Evolutionary conservation across 2,797 vertebrate genomes (phyloP).

Genomic region (Malacoctenus gilli): DNA sequence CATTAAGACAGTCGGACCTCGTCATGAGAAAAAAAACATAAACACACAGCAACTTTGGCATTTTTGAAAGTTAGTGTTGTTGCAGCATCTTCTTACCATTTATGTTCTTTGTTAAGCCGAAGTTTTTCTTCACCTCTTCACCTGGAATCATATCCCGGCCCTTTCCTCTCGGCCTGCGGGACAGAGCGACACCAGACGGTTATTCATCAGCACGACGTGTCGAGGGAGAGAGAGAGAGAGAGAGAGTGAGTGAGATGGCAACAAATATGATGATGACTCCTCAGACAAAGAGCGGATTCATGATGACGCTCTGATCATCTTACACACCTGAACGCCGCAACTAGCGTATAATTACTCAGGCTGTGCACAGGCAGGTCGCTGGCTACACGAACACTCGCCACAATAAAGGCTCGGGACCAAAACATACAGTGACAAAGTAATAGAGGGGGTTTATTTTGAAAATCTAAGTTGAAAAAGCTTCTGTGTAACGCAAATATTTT

Average conservation of each 20-base stretch:
- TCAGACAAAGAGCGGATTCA: background rate
- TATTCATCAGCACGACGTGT: too few relatives aligned
- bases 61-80: background rate
- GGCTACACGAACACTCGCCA: too few relatives aligned
- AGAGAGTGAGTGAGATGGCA: slow-evolving; percentile 1
- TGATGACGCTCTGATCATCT: too few relatives aligned
- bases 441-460: too few relatives aligned
- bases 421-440: too few relatives aligned
- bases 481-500: too few relatives aligned
- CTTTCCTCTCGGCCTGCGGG: slow-evolving; percentile 28
- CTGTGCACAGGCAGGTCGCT: background rate
- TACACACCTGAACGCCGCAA: slow-evolving; percentile 10
- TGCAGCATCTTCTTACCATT: slow-evolving; percentile 66
- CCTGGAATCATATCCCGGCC: slow-evolving; percentile 65
- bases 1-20: too few relatives aligned
- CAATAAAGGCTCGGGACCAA: too few relatives aligned
- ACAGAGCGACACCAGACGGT: background rate
- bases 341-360: background rate
- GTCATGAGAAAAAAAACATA: too few relatives aligned
- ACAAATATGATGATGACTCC: slow-evolving; percentile 5
- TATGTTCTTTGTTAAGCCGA: slow-evolving; percentile 62
- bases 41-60: too few relatives aligned
- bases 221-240: too few relatives aligned
- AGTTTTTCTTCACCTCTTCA: slow-evolving; percentile 61
- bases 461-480: too few relatives aligned